phyloP scores from a whole-genome alignment of 2,888 invertebrate genomes.

The Spatulosminthurus flaviceps region DNA sequence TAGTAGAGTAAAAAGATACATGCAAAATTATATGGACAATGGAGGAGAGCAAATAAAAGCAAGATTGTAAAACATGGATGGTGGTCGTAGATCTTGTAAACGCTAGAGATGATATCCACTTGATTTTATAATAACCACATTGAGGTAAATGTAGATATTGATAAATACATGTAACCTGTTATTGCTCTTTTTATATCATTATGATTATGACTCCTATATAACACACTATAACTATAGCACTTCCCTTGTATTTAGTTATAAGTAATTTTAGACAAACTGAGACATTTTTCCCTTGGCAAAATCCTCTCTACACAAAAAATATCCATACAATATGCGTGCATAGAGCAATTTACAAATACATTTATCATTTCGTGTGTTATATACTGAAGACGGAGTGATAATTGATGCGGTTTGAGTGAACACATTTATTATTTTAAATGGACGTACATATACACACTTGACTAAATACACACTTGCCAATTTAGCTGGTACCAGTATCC shows the following conservation, averaged over 20 bases:
- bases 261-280: not conserved
- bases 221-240: not conserved
- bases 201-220: not conserved
- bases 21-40: not conserved
- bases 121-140: slow-evolving; percentile 5
- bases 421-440: no score
- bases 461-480: no score
- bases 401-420: no score
- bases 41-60: not conserved
- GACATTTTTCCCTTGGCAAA: no score
- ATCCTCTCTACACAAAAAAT: no score
- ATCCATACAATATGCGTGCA: no score
- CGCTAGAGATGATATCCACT: not conserved
- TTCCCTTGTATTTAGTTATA: not conserved
- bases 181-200: not conserved
- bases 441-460: no score
- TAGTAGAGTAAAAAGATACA: not conserved
- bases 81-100: not conserved
- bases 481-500: no score
- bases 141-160: slow-evolving; percentile 14
- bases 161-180: not conserved
- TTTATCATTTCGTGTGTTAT: no score
- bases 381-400: no score
- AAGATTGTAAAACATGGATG: slow-evolving; percentile 25
- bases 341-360: no score